A percentile compares a stretch with the other conserved stretches of the same genome.
Evolutionary conservation across 2,888 invertebrate genomes (phyloP).

Genomic region (Cerceris ruficornis): DNA sequence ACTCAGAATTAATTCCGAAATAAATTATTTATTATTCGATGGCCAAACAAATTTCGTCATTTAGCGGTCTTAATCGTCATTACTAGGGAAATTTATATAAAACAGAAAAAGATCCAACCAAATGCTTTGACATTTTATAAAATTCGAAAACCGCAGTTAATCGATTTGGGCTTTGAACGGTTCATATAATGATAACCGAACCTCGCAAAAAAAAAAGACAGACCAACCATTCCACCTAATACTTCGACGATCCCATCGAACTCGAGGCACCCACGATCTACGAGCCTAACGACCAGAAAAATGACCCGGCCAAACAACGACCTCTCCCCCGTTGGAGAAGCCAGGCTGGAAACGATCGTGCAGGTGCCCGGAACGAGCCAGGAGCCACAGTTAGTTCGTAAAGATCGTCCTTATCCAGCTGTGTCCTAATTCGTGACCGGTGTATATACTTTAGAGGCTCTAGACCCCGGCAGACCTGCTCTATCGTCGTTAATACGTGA

Average conservation of each 20-base stretch:
- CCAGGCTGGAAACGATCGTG: constrained; percentile 24
- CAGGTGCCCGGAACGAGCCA: constrained; percentile 58
- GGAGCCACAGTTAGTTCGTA: constrained; percentile 41
- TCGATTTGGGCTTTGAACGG: not conserved
- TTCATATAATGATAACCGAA: not conserved
- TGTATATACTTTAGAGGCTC: constrained; percentile 36
- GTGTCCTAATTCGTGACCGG: constrained; percentile 66
- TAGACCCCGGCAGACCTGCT: constrained; percentile 6
- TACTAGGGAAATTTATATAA: too few relatives aligned
- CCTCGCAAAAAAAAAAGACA: not conserved
- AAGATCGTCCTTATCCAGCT: constrained; percentile 66
- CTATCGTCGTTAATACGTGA: constrained; percentile 64
- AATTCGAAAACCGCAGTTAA: too few relatives aligned
- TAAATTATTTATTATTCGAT: too few relatives aligned
- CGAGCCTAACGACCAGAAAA: constrained; percentile 46
- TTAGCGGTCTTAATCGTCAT: too few relatives aligned
- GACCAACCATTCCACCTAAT: not conserved
- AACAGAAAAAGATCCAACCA: too few relatives aligned
- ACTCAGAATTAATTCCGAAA: too few relatives aligned
- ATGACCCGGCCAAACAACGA: constrained; percentile 39
- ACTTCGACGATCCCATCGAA: not conserved
- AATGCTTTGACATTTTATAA: too few relatives aligned
- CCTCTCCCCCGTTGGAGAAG: constrained; percentile 7
- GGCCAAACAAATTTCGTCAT: too few relatives aligned
- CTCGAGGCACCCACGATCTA: not conserved